A percentile compares a stretch with the other conserved stretches of the same genome.
Conservation (phyloP, 2,797 vertebrate species). For the Typhlichthys eigenmanni region DNA sequence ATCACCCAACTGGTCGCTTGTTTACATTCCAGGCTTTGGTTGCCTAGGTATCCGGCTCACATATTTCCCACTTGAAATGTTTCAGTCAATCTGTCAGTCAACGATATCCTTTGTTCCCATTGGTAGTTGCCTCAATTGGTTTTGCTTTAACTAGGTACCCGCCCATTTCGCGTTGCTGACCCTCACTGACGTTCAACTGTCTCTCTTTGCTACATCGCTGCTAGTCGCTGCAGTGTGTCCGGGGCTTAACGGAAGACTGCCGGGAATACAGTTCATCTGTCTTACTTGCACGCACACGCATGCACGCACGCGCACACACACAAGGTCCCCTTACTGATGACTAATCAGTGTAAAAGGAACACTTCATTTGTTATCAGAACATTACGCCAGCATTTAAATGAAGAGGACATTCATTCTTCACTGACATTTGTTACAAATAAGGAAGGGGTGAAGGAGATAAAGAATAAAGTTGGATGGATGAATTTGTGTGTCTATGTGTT, state of each 20-base stretch:
- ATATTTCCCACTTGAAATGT: no score
- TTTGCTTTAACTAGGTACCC: no score
- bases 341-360: slow-evolving; percentile 67
- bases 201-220: not conserved
- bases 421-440: slow-evolving; percentile 51
- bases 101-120: no score
- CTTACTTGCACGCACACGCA: not conserved
- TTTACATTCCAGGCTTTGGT: no score
- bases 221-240: no score
- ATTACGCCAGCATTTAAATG: slow-evolving; percentile 65
- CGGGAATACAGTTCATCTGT: no score
- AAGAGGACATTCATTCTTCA: slow-evolving; percentile 67
- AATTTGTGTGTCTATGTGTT: not conserved
- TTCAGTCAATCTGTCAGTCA: no score
- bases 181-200: not conserved
- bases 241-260: no score
- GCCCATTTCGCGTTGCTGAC: no score
- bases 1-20: no score
- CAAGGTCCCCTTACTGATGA: slow-evolving; percentile 63
- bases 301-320: slow-evolving; percentile 15
- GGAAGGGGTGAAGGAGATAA: not conserved
- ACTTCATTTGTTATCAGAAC: slow-evolving; percentile 74
- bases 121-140: no score
- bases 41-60: no score
- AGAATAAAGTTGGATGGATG: not conserved